Base-by-base conservation (phyloP, 2,797 vertebrate species). In the Triplophysa bombifrons region DNA sequence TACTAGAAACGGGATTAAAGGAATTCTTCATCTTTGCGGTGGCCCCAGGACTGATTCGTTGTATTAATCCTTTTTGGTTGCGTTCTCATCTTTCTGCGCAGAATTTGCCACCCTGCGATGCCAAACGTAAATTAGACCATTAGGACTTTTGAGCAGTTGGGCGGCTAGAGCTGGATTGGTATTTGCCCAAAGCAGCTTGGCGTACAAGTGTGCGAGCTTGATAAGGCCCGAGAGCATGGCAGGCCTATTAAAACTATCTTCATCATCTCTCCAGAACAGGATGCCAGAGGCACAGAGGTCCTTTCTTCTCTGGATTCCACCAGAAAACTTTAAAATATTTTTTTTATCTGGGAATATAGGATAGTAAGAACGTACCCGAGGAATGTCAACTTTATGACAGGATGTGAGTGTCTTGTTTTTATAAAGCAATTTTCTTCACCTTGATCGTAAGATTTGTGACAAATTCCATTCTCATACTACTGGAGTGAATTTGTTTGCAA, bases 321-420 rank as follows among this genome's bases (percentile, higher is more conserved):
- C 64, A 58, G 27, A 46, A 72, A 74, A 61, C 22, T 67, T 72
- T 51, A 63, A 13, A 53, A 48, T 64, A 22, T 55, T 50, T 38
- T 38, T 58, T 71, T 73, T 65, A 68, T 64, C 46, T 64, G 53
- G 7, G 44, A 55, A 48, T 76, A 72, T 66, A 72, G 13, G 60
- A 55, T 25, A 12, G 55, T 58, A 20, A 25, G 55, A 58, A 12
- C 20, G 10, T 58, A 22, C 22, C 55, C 3, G 55, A 22, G 55
- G 10, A 58, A 13, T 58, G 17, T 58, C 20, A 58, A 25, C 55
- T 22, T 58, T 16, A 58, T 58, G 20, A 13, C 55, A 1, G 78
- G 60, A 81, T 85, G 84, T 87, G 78, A 89, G 84, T 86, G 78
- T 34, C 82, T 83, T 82, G 84, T 88, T 87, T 86, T 87, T 85